A percentile compares a stretch with the other conserved stretches of the same genome.
Evolutionary conservation across 2,113 vertebrate genomes (phyloP).

Genomic region (Corynorhinus townsendii): DNA sequence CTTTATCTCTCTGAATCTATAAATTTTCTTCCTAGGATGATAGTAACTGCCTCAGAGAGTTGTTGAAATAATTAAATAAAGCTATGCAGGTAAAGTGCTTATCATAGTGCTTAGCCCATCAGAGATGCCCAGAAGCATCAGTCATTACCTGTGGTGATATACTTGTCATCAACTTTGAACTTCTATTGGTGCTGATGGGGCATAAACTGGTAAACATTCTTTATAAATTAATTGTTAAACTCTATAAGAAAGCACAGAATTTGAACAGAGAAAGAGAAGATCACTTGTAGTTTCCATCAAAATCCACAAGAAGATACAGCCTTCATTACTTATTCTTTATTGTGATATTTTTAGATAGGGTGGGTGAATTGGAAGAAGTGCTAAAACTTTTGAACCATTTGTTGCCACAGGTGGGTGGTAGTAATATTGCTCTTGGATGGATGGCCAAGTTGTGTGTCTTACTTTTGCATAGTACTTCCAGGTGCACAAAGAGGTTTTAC

Average conservation of each 20-base stretch:
- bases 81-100: neutral
- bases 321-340: neutral
- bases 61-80: neutral
- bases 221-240: neutral
- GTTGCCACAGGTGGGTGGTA: neutral
- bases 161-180: neutral
- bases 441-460: neutral
- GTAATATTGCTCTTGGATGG: neutral
- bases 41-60: neutral
- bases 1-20: neutral
- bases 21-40: neutral
- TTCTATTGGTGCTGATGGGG: neutral
- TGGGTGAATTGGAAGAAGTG: neutral
- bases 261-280: neutral
- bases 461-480: neutral
- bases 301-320: neutral
- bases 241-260: neutral
- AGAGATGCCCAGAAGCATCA: neutral
- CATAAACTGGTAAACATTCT: neutral
- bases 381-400: neutral
- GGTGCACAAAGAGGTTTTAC: neutral
- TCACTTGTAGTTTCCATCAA: neutral
- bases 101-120: neutral
- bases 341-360: neutral
- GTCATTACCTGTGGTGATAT: neutral